phyloP scores from a whole-genome alignment of 2,113 vertebrate genomes.

The Stegostoma tigrinum region DNA sequence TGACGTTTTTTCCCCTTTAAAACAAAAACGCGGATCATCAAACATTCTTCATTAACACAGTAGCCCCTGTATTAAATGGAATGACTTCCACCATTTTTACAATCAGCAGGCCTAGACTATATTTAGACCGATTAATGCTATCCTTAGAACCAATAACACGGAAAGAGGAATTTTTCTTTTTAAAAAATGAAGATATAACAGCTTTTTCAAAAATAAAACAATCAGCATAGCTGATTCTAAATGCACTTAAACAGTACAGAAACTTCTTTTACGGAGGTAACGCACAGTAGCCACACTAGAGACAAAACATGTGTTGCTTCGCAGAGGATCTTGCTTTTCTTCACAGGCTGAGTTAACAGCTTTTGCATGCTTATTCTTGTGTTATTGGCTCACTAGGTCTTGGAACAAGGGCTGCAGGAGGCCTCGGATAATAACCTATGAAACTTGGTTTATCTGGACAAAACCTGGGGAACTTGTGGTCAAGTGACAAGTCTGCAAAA shows the following conservation, averaged over 20 bases:
- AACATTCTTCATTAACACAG: neutral
- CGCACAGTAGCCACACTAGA: slow-evolving; percentile 34
- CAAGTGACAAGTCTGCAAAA: slow-evolving; percentile 79
- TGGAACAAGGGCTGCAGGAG: slow-evolving; percentile 69
- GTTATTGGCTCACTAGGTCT: slow-evolving; percentile 49
- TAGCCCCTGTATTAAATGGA: neutral
- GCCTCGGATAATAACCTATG: slow-evolving; percentile 81
- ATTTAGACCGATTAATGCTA: slow-evolving; percentile 27
- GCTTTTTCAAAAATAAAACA: slow-evolving; percentile 34
- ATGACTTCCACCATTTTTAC: slow-evolving; percentile 10
- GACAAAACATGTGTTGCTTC: slow-evolving; percentile 37
- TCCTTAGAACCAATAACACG: slow-evolving; percentile 9
- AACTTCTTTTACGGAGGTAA: slow-evolving; percentile 29
- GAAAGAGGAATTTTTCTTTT: slow-evolving; percentile 7
- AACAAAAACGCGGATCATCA: neutral
- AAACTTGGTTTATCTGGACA: slow-evolving; percentile 71
- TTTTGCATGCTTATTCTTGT: slow-evolving; percentile 47
- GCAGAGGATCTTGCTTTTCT: slow-evolving; percentile 33
- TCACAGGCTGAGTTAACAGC: slow-evolving; percentile 17
- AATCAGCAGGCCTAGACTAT: slow-evolving; percentile 22
- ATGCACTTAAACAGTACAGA: slow-evolving; percentile 36
- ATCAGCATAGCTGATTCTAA: slow-evolving; percentile 35
- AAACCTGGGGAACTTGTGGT: slow-evolving; percentile 85
- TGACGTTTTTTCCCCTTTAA: neutral
- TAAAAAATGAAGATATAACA: slow-evolving; percentile 27